phyloP scores from a whole-genome alignment of 2,888 invertebrate species.

The Campoplex capitator region DNA sequence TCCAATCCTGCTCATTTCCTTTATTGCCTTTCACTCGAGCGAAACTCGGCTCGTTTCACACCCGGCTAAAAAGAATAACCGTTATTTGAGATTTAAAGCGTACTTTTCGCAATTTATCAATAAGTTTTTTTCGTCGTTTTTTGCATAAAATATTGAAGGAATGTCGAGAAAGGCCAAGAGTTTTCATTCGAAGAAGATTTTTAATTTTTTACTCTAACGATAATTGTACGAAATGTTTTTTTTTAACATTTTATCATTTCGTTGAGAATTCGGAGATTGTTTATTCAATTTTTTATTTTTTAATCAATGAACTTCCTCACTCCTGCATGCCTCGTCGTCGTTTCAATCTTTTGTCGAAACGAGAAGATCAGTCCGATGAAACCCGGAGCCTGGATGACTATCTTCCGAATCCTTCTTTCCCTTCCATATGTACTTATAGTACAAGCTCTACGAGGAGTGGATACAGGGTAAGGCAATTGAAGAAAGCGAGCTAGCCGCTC shows the following conservation, averaged over 20 bases:
- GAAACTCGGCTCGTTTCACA: constrained; percentile 15
- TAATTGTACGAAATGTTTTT: too few relatives aligned
- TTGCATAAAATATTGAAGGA: neutral
- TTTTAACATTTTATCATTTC: neutral
- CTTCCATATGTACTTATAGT: constrained; percentile 21
- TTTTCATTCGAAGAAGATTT: neutral
- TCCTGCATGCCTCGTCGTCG: constrained; percentile 13
- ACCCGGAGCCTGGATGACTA: neutral
- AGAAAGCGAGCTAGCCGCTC: constrained; percentile 49
- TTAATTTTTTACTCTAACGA: neutral
- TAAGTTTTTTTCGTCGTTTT: neutral
- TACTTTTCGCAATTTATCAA: neutral
- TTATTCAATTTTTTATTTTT: neutral
- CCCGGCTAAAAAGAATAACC: constrained; percentile 1
- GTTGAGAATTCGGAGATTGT: neutral
- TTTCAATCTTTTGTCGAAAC: constrained; percentile 25
- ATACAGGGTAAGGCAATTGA: constrained; percentile 49
- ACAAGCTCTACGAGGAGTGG: constrained; percentile 2
- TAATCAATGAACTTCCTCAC: neutral
- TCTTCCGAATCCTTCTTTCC: neutral
- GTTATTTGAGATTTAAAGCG: constrained; percentile 1
- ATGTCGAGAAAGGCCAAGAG: neutral
- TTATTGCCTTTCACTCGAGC: constrained; percentile 39
- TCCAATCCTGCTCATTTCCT: constrained; percentile 33
- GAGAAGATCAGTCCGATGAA: constrained; percentile 5